Base-by-base conservation (phyloP, 2,888 invertebrate genomes). In the Anorthoa munda region DNA sequence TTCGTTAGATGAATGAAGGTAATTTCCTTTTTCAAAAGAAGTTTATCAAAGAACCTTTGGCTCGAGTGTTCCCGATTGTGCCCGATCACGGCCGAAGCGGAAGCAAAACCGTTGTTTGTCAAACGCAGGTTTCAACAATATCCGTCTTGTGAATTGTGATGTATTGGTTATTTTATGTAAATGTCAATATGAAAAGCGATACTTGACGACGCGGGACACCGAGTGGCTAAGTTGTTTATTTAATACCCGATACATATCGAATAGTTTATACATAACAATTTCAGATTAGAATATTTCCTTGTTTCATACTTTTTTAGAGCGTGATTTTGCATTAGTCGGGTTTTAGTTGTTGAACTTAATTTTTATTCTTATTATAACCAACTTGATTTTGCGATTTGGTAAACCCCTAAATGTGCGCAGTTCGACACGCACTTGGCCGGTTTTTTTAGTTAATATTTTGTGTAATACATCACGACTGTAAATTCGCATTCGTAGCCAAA, bases 1-100 rank as follows among this genome's bases (percentile, higher is more conserved):
- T 70, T 85, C 59, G 71, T 80, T 74, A 70, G 61, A 84, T 66
- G 63, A 80, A 80, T 85, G 80, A 73, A 69, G 73, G 77, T 72
- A 78, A 83, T 80, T 83, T 74, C 63, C 66, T 84, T 84, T 77
- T 75, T 67, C 60, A 71, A 72, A 76, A 70, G 63, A 58, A 68
- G 46, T 74, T 72, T 73, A 70, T 81, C 70, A 75, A 72, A 76
- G 75, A 59, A 31, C 53, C 46, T 53, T 68, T 67, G 59, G 46
- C 56, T 23, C 58, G 60, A 75, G 50, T 2, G 48, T 50, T 45
- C n/a, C 60, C 72, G 75, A 79, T 48, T 48, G 46, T 45, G 21
- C 46, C 23, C 72, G 72, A 73, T 66, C 53, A n/a, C 21, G 26
- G 50, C 55, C 64, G 55, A 75, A 55, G 31, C 21, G 51, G 64